Percentiles rank a stretch among this genome's conserved stretches.
Evolutionary conservation across 2,113 vertebrate species (phyloP).

Genomic region (Xiphias gladius): DNA sequence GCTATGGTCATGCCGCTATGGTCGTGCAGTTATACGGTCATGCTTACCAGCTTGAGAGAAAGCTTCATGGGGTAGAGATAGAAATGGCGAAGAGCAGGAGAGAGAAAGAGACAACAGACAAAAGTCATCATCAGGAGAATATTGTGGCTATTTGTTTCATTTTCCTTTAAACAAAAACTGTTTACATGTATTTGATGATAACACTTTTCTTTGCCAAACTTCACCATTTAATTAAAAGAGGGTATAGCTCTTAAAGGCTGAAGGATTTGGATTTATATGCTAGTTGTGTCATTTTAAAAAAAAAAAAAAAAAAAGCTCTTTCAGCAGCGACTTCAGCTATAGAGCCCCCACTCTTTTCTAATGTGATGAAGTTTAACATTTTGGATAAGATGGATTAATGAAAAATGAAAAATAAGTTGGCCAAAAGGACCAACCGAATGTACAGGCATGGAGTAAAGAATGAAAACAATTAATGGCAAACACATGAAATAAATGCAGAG

Average conservation of each 20-base stretch:
- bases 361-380: constrained; percentile 69
- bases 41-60: constrained; percentile 99
- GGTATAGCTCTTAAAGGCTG: neutral
- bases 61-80: constrained; percentile 90
- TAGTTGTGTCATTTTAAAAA: neutral
- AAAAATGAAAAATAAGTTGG: constrained; percentile 45
- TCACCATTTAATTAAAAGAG: constrained; percentile 71
- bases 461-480: constrained; percentile 32
- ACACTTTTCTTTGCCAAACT: constrained; percentile 66
- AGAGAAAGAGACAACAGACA: constrained; percentile 77
- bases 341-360: constrained; percentile 52
- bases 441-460: constrained; percentile 55
- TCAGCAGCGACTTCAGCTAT: neutral
- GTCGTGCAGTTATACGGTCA: constrained; percentile 78
- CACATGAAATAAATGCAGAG: constrained; percentile 48
- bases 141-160: constrained; percentile 44
- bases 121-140: constrained; percentile 74
- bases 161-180: constrained; percentile 28
- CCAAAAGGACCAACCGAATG: constrained; percentile 45
- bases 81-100: constrained; percentile 68
- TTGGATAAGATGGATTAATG: constrained; percentile 57
- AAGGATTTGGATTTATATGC: constrained; percentile 8
- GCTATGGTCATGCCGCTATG: constrained; percentile 78
- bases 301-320: neutral
- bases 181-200: constrained; percentile 9